Percentiles rank a stretch among this genome's conserved stretches.
phyloP scores from a whole-genome alignment of 2,888 invertebrate species.

The Gari tellinella region DNA sequence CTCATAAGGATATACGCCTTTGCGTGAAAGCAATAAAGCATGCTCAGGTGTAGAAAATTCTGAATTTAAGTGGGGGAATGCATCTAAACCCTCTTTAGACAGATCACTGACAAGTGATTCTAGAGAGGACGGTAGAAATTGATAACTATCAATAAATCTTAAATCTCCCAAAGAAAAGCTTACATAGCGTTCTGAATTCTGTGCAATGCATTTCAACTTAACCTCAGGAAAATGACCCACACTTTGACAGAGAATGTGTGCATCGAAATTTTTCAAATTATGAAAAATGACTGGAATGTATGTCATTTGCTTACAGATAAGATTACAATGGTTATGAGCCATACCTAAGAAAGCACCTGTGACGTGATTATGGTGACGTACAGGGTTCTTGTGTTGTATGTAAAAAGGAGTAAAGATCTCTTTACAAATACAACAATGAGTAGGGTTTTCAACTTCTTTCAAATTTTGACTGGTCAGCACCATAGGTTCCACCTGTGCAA shows the following conservation, averaged over 20 bases:
- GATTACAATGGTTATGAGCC: slow-evolving; percentile 14
- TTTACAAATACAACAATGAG: slow-evolving; percentile 14
- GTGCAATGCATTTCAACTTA: slow-evolving; percentile 14
- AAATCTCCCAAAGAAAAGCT: slow-evolving; percentile 30
- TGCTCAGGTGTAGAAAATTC: slow-evolving; percentile 8
- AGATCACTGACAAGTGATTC: slow-evolving; percentile 30
- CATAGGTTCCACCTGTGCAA: slow-evolving; percentile 33
- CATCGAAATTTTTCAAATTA: slow-evolving; percentile 32
- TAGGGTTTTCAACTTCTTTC: neutral
- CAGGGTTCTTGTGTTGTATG: neutral
- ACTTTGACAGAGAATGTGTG: slow-evolving; percentile 25
- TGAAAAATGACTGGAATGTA: slow-evolving; percentile 29
- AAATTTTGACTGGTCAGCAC: slow-evolving; percentile 14
- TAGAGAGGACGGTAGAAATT: slow-evolving; percentile 30
- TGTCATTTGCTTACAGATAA: slow-evolving; percentile 6
- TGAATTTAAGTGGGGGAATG: slow-evolving; percentile 1
- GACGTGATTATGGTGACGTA: slow-evolving; percentile 17
- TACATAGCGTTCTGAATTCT: slow-evolving; percentile 36
- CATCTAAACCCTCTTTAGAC: neutral
- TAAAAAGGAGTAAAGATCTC: slow-evolving; percentile 3
- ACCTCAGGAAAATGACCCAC: slow-evolving; percentile 9
- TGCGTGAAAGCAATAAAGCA: slow-evolving; percentile 19
- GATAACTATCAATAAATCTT: slow-evolving; percentile 36
- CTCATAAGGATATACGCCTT: slow-evolving; percentile 38
- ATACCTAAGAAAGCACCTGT: slow-evolving; percentile 7